Conservation (phyloP, 2,797 vertebrate genomes). For the Coreius guichenoti region DNA sequence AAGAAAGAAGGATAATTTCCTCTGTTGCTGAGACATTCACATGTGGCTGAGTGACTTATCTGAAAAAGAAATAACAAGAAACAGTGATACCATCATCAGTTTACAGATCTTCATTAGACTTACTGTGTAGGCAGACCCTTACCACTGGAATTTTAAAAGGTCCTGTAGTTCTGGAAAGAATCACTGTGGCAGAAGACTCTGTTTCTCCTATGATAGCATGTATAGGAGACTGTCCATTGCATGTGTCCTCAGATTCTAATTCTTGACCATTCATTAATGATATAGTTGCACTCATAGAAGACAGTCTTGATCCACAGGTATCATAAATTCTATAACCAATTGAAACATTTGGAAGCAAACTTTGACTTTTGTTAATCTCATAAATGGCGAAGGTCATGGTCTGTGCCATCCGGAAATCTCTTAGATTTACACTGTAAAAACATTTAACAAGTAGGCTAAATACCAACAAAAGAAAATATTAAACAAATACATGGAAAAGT, state of each 20-base stretch:
- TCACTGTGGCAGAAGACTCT: conserved; percentile 58
- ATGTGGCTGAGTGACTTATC: conserved; percentile 33
- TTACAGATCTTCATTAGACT: not conserved
- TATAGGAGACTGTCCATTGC: conserved; percentile 36
- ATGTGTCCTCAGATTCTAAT: not conserved
- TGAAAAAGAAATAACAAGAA: not conserved
- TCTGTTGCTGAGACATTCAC: conserved; percentile 72
- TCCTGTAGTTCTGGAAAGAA: conserved; percentile 52
- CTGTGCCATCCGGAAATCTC: conserved; percentile 64
- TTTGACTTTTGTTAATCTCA: conserved; percentile 62
- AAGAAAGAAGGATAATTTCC: conserved; percentile 75
- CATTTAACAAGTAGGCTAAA: not conserved
- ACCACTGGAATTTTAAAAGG: conserved; percentile 57
- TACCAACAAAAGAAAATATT: not conserved
- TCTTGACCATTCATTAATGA: conserved; percentile 60
- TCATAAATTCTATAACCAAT: conserved; percentile 65
- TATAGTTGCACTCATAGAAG: conserved; percentile 60
- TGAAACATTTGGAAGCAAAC: conserved; percentile 61
- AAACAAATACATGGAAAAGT: not conserved
- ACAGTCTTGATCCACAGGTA: conserved; percentile 59
- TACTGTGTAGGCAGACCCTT: not conserved
- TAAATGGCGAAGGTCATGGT: conserved; percentile 66
- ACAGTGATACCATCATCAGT: not conserved
- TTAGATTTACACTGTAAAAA: conserved; percentile 53
- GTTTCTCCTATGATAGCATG: conserved; percentile 60